These are phyloP conservation scores for Notarius lentiginosus DNA, from an alignment of 2,113 vertebrate genomes.

Conservation along the genomic window DNA sequence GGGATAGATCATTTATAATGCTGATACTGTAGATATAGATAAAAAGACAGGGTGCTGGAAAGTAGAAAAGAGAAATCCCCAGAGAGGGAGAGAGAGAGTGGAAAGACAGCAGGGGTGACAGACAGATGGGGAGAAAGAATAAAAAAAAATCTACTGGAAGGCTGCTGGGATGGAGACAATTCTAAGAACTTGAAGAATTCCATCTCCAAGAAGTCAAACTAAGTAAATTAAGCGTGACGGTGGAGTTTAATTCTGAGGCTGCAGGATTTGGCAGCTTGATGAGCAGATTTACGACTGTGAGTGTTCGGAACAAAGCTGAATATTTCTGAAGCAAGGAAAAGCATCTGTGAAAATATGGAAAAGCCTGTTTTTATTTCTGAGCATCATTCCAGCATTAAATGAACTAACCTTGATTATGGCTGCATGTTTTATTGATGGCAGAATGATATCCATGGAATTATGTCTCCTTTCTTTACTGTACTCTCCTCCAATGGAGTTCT, in stretches of 20 bases:
- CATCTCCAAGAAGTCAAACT: slow-evolving; percentile 71
- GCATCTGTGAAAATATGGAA: slow-evolving; percentile 75
- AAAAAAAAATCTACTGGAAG: slow-evolving; percentile 22
- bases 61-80: slow-evolving; percentile 39
- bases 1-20: background rate
- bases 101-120: slow-evolving; percentile 12
- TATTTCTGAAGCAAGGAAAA: slow-evolving; percentile 71
- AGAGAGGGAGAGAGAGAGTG: slow-evolving; percentile 1
- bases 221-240: slow-evolving; percentile 79
- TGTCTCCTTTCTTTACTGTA: slow-evolving; percentile 49
- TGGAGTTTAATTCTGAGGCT: slow-evolving; percentile 75
- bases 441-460: slow-evolving; percentile 55
- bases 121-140: slow-evolving; percentile 5
- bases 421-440: slow-evolving; percentile 25
- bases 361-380: slow-evolving; percentile 59
- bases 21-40: background rate
- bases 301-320: slow-evolving; percentile 72
- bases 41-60: slow-evolving; percentile 33
- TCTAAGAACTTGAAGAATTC: slow-evolving; percentile 67
- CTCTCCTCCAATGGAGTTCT: slow-evolving; percentile 55
- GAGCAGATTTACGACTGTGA: slow-evolving; percentile 75
- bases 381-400: slow-evolving; percentile 25
- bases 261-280: slow-evolving; percentile 76
- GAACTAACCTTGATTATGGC: slow-evolving; percentile 29
- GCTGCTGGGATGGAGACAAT: slow-evolving; percentile 50